Percentiles rank a stretch among this genome's conserved stretches.
phyloP scores from a whole-genome alignment of 2,888 invertebrate genomes.

The Rotaria macrura region DNA sequence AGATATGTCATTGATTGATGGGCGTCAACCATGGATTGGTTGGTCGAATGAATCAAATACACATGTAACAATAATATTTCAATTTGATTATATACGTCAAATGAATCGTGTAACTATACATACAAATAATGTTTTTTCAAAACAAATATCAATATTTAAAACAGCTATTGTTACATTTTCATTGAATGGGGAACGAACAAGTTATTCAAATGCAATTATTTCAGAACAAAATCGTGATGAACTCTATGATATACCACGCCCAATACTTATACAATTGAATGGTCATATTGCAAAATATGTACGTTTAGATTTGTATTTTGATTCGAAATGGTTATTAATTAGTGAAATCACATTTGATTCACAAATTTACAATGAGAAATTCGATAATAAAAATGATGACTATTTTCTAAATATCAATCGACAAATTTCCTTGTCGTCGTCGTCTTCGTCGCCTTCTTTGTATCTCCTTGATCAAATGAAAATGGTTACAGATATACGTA shows the following conservation, averaged over 20 bases:
- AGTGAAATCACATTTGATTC: slow-evolving; percentile 79
- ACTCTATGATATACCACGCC: slow-evolving; percentile 67
- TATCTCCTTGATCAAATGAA: not conserved
- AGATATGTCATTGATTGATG: not conserved
- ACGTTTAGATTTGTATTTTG: slow-evolving; percentile 64
- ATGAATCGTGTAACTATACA: slow-evolving; percentile 70
- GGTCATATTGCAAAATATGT: slow-evolving; percentile 71
- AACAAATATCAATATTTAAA: slow-evolving; percentile 74
- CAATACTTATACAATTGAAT: slow-evolving; percentile 69
- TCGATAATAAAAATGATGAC: not conserved
- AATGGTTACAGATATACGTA: not conserved
- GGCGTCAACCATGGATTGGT: slow-evolving; percentile 54
- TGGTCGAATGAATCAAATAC: slow-evolving; percentile 65
- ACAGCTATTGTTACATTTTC: slow-evolving; percentile 65
- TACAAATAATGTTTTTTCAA: slow-evolving; percentile 70
- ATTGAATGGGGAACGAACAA: slow-evolving; percentile 65
- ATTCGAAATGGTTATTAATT: slow-evolving; percentile 73
- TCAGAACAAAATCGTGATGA: slow-evolving; percentile 60
- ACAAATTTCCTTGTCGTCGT: not conserved
- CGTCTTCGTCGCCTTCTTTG: too few species aligned
- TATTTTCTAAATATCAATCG: not conserved
- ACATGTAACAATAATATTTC: slow-evolving; percentile 58
- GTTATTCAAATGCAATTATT: slow-evolving; percentile 64
- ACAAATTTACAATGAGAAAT: slow-evolving; percentile 47
- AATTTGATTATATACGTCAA: slow-evolving; percentile 75